Base-by-base conservation (phyloP, 2,888 invertebrate genomes). In the Spodoptera exigua region DNA sequence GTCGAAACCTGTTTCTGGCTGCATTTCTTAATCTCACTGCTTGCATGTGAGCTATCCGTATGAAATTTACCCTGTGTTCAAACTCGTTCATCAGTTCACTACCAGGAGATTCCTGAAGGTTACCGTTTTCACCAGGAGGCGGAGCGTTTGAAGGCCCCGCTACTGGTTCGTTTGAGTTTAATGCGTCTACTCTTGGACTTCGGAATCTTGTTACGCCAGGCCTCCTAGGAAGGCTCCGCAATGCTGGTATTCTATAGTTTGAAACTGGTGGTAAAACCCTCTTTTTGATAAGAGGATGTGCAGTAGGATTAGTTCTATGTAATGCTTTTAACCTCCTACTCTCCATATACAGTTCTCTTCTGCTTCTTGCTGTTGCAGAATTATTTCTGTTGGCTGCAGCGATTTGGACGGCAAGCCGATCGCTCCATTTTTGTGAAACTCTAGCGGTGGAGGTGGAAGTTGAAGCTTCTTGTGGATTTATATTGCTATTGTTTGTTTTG, bases 321-420 rank as follows among this genome's bases (percentile, higher is more conserved):
- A 94, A 78, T 12, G 94, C 94, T 80, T 91, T 92, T 53, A 85
- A 83, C 21, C 92, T 84, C 70, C 84, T 90, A 51, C 85, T 85
- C 74, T 93, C 92, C 47, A 90, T 64, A 64, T 94, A 94, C 14
- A 90, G 63, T 14, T 94, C 93, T 58, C 90, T 81, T 72, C 94
- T 83, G 55, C 83, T 88, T 54, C 88, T 84, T 2, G 94, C 94
- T 13, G 92, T 93, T 17, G 81, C 68, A 1, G 94, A 94, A 61
- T 81, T 86, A 77, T 94, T 94, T 76, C 91, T 87, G 61, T 94
- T 94, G 0, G 92, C 94, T 11, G 89, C 93, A 7, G 94, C 82
- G 65, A 94, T 94, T 75, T 92, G 93, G 4, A 94, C 92, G 0
- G 94, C 94, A 11, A 94, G 85, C 1, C 94, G 89, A 72, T 90